Evolutionary conservation across 2,888 invertebrate species (phyloP).

Genomic region (Cataglyphis rosenhaueri): DNA sequence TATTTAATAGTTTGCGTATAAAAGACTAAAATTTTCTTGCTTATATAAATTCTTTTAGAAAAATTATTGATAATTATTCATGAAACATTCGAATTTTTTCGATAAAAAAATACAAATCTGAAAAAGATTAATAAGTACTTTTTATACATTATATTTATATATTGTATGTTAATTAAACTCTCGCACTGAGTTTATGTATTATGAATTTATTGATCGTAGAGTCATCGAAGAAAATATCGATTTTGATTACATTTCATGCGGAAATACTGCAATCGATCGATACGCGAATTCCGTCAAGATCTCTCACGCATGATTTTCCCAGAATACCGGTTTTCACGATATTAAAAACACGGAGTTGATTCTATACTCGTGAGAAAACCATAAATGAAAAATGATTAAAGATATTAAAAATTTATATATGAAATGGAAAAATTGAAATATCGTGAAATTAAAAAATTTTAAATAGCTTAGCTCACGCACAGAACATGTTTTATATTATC

Average conservation of each 20-base stretch:
- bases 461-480: neutral
- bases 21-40: neutral
- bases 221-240: neutral
- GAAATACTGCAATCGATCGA: slow-evolving; percentile 25
- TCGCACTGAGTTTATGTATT: neutral
- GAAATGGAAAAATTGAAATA: neutral
- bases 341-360: neutral
- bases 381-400: neutral
- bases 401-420: neutral
- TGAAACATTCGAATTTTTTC: neutral
- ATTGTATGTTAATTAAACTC: neutral
- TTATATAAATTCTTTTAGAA: neutral
- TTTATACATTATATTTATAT: neutral
- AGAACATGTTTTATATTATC: neutral
- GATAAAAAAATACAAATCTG: neutral
- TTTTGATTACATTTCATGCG: slow-evolving; percentile 8
- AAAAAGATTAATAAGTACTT: neutral
- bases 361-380: neutral
- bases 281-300: slow-evolving; percentile 14
- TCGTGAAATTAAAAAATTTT: neutral
- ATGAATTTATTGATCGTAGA: neutral
- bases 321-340: slow-evolving; percentile 27
- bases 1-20: neutral
- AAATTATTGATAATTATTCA: neutral
- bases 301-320: neutral